phyloP scores from a whole-genome alignment of 2,797 vertebrate genomes.

The Tinamus major region DNA sequence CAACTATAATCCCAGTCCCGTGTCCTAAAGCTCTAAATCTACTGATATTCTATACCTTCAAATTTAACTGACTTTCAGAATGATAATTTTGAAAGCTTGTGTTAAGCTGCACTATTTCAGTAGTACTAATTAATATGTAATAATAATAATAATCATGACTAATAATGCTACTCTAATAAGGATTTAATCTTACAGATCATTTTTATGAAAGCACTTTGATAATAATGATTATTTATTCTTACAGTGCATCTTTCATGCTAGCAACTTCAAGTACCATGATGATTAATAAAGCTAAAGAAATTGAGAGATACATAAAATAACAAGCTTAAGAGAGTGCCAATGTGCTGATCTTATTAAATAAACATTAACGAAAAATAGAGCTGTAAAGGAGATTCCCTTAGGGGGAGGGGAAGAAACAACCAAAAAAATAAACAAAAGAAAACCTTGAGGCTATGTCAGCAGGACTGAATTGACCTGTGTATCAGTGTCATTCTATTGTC shows the following conservation, averaged over 20 bases:
- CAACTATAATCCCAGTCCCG: slow-evolving; percentile 3
- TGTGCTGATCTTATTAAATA: slow-evolving; percentile 43
- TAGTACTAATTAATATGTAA: slow-evolving; percentile 52
- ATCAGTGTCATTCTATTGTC: slow-evolving; percentile 48
- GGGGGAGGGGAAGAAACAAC: background rate
- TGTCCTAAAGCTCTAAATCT: slow-evolving; percentile 20
- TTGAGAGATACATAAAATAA: slow-evolving; percentile 44
- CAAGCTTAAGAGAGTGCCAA: slow-evolving; percentile 39
- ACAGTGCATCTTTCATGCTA: slow-evolving; percentile 50
- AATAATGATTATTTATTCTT: slow-evolving; percentile 66
- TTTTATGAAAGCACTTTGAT: slow-evolving; percentile 56
- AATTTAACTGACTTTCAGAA: slow-evolving; percentile 46
- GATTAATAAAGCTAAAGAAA: slow-evolving; percentile 67
- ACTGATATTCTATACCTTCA: slow-evolving; percentile 13
- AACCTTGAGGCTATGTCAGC: background rate
- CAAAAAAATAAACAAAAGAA: background rate
- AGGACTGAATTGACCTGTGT: slow-evolving; percentile 43
- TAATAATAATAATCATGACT: slow-evolving; percentile 34
- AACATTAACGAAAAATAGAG: slow-evolving; percentile 47
- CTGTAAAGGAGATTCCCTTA: slow-evolving; percentile 37
- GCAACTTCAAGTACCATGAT: slow-evolving; percentile 30
- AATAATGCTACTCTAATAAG: slow-evolving; percentile 60
- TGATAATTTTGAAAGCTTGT: slow-evolving; percentile 37
- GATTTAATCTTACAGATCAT: slow-evolving; percentile 60
- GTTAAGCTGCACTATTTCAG: slow-evolving; percentile 3